Conservation (phyloP, 1,140 invertebrate species). For the Tetramorium simillimum region DNA sequence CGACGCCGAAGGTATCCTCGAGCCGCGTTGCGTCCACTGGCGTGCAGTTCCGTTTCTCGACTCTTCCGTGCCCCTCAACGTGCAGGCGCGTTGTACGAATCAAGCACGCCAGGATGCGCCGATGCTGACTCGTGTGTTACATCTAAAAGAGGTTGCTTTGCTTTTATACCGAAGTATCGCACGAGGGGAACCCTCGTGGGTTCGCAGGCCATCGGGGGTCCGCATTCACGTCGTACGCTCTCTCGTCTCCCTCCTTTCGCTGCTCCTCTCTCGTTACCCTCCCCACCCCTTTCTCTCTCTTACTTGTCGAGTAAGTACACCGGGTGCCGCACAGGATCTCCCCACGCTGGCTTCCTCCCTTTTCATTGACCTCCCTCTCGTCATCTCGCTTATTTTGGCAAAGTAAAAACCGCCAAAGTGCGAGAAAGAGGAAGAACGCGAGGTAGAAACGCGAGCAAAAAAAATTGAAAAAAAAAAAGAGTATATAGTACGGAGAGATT, state of each 20-base stretch:
- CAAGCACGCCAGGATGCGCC: constrained; percentile 68
- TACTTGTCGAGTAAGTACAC: constrained; percentile 41
- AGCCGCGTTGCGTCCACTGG: constrained; percentile 22
- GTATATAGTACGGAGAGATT: neutral
- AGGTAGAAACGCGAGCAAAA: neutral
- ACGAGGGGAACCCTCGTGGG: constrained; percentile 80
- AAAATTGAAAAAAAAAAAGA: neutral
- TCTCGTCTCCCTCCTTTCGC: constrained; percentile 44
- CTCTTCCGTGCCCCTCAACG: constrained; percentile 33
- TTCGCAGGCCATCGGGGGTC: constrained; percentile 75
- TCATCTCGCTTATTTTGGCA: constrained; percentile 65
- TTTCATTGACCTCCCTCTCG: constrained; percentile 65
- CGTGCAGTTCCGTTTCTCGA: neutral
- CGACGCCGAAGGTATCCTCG: neutral
- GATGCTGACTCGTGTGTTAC: constrained; percentile 82
- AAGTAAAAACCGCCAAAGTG: constrained; percentile 48
- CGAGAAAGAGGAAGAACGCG: neutral
- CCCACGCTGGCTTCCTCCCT: constrained; percentile 66
- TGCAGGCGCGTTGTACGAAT: constrained; percentile 44
- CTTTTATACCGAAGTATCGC: constrained; percentile 84
- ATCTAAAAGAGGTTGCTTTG: constrained; percentile 85
- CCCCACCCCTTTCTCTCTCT: constrained; percentile 56
- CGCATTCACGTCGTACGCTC: constrained; percentile 64
- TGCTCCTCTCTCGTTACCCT: constrained; percentile 42
- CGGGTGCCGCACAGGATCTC: constrained; percentile 36